Evolutionary conservation across 2,113 vertebrate genomes (phyloP).

Genomic region (Spheniscus mendiculus): DNA sequence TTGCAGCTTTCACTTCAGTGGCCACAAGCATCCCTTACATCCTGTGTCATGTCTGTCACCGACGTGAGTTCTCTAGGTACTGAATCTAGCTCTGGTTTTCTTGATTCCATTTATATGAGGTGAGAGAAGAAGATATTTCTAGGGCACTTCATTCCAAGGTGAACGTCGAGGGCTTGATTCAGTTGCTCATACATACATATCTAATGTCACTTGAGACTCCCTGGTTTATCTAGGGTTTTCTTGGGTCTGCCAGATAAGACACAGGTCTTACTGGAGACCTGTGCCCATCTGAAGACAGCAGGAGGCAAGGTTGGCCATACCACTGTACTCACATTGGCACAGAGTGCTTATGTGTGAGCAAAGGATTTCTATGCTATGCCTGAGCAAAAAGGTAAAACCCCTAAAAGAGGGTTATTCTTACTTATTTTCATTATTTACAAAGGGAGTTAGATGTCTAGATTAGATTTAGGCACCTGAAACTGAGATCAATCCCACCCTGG

Average conservation of each 20-base stretch:
- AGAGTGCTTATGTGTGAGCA: not conserved
- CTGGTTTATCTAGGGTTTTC: not conserved
- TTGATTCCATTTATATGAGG: not conserved
- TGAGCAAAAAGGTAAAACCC: not conserved
- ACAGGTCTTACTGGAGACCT: not conserved
- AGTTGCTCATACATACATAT: not conserved
- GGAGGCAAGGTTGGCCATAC: not conserved
- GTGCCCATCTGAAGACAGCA: not conserved
- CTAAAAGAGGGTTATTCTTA: not conserved
- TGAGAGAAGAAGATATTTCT: not conserved
- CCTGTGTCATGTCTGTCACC: not conserved
- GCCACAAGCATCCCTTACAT: not conserved
- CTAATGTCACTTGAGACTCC: not conserved
- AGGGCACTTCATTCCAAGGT: not conserved
- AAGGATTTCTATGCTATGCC: not conserved
- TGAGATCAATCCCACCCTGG: not conserved
- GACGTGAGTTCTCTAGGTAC: accelerated
- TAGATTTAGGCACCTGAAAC: not conserved
- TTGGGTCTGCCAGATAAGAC: not conserved
- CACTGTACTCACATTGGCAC: too few species aligned
- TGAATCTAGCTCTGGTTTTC: not conserved
- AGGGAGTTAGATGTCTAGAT: not conserved
- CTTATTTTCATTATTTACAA: not conserved
- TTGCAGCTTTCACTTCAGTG: not conserved
- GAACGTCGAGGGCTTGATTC: not conserved